Base-by-base conservation (phyloP, 2,888 invertebrate species). In the Callinectes sapidus region DNA sequence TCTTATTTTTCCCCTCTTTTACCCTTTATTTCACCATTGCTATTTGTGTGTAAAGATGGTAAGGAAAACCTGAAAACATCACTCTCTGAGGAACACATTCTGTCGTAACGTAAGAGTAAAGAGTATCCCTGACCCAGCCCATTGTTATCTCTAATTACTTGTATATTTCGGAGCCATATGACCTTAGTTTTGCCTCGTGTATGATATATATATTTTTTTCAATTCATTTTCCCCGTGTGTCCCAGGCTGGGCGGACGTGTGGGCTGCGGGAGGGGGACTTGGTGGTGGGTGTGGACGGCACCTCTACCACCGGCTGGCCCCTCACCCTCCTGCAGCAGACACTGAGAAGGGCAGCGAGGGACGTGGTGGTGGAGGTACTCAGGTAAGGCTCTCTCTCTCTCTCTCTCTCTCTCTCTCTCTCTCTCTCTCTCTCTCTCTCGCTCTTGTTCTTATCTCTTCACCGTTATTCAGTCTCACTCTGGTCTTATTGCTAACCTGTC, bases 241-340 rank as follows among this genome's bases (percentile, higher is more conserved):
- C 28, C 6, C 54, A 88, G 88, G 88, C 88, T 18, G 88, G 88
- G 88, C n/a, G 88, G 61, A 88, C 88, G 88, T 55, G 88, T 16
- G 88, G 88, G 13, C 88, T 88, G 35, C 88, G 55, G 88, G 88
- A 55, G 88, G 88, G 88, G 14, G 88, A 88, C 16, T 14, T 32
- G 55, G 88, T 88, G 88, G 32, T 88, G 55, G 32, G 55, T 6
- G 61, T 88, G 28, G 32, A 88, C 55, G 88, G 88, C 1, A 32
- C 88, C 55, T 88, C 88, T 14, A 88, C 88, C 55, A 3, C 55
- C 61, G 61, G 48, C 48, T 88, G 88, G 88, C 54, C 54, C 61
- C 54, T 32, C 48, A 35, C 48, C 18, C 88, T 88, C 28, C 88
- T 88, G 32, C 88, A 88, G 55, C 88, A 88, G 88, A 88, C 88